Percentiles rank a stretch among this genome's conserved stretches.
Conservation (phyloP, 2,888 invertebrate species). For the Zhengitettix transpicula region DNA sequence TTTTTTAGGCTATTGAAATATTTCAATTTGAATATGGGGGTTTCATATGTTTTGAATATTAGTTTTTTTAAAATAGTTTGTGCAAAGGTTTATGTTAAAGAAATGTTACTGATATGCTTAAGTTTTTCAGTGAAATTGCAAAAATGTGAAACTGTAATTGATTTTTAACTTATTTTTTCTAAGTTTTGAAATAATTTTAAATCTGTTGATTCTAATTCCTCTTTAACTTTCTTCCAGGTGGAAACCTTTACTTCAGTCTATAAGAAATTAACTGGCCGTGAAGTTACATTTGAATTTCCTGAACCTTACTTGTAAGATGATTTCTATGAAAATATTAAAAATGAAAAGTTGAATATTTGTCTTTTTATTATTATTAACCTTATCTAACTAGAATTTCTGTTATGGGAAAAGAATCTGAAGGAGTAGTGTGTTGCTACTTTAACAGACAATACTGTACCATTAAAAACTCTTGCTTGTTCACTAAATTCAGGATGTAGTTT, state of each 20-base stretch:
- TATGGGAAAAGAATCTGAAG: not conserved
- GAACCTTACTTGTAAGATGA: conserved; percentile 78
- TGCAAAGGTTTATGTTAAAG: too few relatives aligned
- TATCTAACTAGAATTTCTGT: not conserved
- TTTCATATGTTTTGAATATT: too few relatives aligned
- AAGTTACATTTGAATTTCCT: conserved; percentile 98
- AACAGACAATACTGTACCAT: too few relatives aligned
- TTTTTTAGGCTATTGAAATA: not conserved
- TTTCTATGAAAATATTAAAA: not conserved
- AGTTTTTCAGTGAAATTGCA: not conserved
- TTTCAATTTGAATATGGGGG: too few relatives aligned
- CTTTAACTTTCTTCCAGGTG: conserved; percentile 47
- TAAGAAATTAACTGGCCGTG: conserved; percentile 97
- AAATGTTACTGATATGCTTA: not conserved
- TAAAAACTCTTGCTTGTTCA: too few relatives aligned
- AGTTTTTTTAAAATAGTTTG: too few relatives aligned
- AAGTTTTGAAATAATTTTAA: too few relatives aligned
- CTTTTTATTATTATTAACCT: not conserved
- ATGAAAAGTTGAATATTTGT: not conserved
- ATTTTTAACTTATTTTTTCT: too few relatives aligned
- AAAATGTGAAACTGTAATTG: too few relatives aligned
- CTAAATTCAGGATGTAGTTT: too few relatives aligned
- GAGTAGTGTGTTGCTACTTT: too few relatives aligned
- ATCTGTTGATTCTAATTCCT: not conserved
- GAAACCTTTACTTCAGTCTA: conserved; percentile 97